A percentile compares a stretch with the other conserved stretches of the same genome.
Evolutionary conservation across 2,113 vertebrate species (phyloP).

Genomic region (Tursiops truncatus): DNA sequence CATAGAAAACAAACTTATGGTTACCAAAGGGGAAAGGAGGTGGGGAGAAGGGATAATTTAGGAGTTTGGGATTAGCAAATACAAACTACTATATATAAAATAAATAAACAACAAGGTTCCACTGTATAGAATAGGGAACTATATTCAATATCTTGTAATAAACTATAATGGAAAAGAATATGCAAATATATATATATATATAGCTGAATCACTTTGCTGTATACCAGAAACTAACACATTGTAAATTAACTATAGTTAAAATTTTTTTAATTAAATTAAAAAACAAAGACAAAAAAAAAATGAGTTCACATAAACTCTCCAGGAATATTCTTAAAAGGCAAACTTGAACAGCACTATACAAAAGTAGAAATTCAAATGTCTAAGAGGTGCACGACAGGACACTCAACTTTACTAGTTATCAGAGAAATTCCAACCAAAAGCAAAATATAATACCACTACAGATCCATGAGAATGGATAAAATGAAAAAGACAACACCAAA

Average conservation of each 20-base stretch:
- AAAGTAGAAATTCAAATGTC: not conserved
- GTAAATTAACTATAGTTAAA: not conserved
- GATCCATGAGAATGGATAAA: not conserved
- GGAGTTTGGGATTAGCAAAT: not conserved
- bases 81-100: too few species aligned
- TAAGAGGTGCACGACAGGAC: not conserved
- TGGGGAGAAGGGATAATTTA: not conserved
- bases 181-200: too few species aligned
- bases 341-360: not conserved
- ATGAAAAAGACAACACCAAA: not conserved
- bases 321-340: not conserved
- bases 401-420: not conserved
- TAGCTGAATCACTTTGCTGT: not conserved
- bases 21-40: not conserved
- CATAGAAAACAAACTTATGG: not conserved
- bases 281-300: not conserved
- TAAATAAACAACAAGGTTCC: too few species aligned
- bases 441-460: not conserved
- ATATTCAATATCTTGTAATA: too few species aligned
- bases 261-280: not conserved
- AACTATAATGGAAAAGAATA: too few species aligned
- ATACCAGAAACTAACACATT: not conserved
- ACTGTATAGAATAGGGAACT: too few species aligned
- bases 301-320: not conserved
- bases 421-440: not conserved